Evolutionary conservation across 2,888 invertebrate species (phyloP).

Genomic region (Lottia scabra): DNA sequence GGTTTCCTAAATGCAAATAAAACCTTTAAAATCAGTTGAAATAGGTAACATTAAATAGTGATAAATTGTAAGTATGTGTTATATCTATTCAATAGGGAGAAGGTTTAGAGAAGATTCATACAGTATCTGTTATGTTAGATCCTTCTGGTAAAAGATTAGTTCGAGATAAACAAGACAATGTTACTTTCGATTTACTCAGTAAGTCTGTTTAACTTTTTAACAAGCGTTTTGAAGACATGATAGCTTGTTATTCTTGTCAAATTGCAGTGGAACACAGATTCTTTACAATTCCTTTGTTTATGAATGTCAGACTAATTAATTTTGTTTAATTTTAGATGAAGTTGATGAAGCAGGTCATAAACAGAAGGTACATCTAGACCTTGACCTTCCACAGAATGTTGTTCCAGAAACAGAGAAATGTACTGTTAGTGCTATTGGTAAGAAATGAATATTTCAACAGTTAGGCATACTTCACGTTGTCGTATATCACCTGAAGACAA

Average conservation of each 20-base stretch:
- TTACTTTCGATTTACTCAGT: conserved; percentile 23
- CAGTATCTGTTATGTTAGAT: conserved; percentile 44
- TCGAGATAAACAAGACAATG: conserved; percentile 27
- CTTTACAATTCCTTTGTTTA: too few species aligned
- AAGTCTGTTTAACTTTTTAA: conserved; percentile 24
- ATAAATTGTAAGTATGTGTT: too few species aligned
- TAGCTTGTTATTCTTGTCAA: too few species aligned
- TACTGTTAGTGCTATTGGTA: conserved; percentile 43
- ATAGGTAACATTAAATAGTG: too few species aligned
- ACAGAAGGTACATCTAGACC: conserved; percentile 40
- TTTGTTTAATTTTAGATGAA: conserved; percentile 20
- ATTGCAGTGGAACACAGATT: too few species aligned
- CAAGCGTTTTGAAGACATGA: too few species aligned
- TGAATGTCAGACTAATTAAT: not conserved
- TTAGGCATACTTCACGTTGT: too few species aligned
- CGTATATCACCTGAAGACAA: too few species aligned
- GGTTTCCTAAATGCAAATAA: too few species aligned
- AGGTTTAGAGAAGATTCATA: conserved; percentile 43
- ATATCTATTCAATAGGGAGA: conserved; percentile 33
- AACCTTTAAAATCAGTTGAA: too few species aligned
- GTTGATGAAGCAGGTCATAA: conserved; percentile 27
- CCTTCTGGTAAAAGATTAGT: conserved; percentile 37
- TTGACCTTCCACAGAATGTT: conserved; percentile 42
- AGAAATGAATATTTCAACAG: not conserved
- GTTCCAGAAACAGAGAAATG: conserved; percentile 46